These are phyloP conservation scores for Motacilla tschutschensis DNA, from an alignment of 2,113 vertebrate species.

Conservation along the genomic window DNA sequence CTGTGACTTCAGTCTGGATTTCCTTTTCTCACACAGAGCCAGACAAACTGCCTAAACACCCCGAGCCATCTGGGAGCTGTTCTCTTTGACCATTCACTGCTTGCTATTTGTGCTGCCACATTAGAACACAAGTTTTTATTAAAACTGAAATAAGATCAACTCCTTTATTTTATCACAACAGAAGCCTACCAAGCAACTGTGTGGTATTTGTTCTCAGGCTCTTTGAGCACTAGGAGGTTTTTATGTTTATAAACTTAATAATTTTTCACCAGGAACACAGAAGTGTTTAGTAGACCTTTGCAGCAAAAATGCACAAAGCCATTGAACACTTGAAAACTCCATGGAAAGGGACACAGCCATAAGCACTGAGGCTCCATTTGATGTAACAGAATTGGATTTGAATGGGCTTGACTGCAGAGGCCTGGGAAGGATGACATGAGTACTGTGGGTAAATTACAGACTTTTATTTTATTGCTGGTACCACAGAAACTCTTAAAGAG, in stretches of 20 bases:
- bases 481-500: accelerated
- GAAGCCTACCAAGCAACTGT: neutral
- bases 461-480: neutral
- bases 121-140: neutral
- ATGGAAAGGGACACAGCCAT: neutral
- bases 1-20: neutral
- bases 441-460: neutral
- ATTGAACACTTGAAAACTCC: neutral
- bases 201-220: neutral
- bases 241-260: neutral
- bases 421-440: neutral
- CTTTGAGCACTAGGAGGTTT: neutral
- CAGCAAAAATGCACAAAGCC: neutral
- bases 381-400: neutral
- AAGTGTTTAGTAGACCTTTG: neutral
- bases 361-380: neutral
- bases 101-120: neutral
- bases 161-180: neutral
- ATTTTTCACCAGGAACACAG: neutral
- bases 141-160: neutral
- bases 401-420: neutral
- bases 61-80: neutral
- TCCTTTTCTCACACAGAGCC: neutral
- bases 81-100: neutral
- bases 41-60: neutral